Evolutionary conservation across 23 tunicate species (phyloP).

Genomic region (Halocynthia aurantium): DNA sequence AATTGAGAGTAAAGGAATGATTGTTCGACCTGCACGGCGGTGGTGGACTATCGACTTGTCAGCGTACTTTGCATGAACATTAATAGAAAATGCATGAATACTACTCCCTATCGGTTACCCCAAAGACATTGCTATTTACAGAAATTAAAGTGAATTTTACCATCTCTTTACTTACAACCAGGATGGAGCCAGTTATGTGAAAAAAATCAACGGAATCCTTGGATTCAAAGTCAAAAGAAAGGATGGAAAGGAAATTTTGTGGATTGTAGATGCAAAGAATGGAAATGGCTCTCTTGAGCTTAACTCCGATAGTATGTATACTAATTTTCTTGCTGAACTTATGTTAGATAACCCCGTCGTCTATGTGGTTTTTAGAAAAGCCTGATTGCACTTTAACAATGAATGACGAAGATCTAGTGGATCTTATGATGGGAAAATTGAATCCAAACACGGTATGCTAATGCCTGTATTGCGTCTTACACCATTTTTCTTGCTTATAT

Average conservation of each 20-base stretch:
- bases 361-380: slow-evolving; percentile 32
- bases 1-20: no score
- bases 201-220: slow-evolving; percentile 84
- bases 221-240: slow-evolving; percentile 65
- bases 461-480: not conserved
- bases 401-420: slow-evolving; percentile 76
- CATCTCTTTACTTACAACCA: not conserved
- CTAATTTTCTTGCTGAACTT: not conserved
- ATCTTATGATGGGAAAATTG: slow-evolving; percentile 80
- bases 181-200: slow-evolving; percentile 71
- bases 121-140: not conserved
- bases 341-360: not conserved
- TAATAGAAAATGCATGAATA: no score
- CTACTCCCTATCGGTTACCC: no score
- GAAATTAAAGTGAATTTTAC: no score
- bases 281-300: slow-evolving; percentile 81
- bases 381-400: slow-evolving; percentile 84
- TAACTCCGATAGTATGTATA: slow-evolving; percentile 52
- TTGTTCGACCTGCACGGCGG: no score
- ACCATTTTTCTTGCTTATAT: no score
- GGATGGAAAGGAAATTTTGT: slow-evolving; percentile 44
- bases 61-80: no score
- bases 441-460: slow-evolving; percentile 73
- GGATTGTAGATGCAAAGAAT: slow-evolving; percentile 80
- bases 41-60: no score